These are phyloP conservation scores for Pammene fasciana DNA, from an alignment of 2,888 invertebrate genomes.

Conservation along the genomic window DNA sequence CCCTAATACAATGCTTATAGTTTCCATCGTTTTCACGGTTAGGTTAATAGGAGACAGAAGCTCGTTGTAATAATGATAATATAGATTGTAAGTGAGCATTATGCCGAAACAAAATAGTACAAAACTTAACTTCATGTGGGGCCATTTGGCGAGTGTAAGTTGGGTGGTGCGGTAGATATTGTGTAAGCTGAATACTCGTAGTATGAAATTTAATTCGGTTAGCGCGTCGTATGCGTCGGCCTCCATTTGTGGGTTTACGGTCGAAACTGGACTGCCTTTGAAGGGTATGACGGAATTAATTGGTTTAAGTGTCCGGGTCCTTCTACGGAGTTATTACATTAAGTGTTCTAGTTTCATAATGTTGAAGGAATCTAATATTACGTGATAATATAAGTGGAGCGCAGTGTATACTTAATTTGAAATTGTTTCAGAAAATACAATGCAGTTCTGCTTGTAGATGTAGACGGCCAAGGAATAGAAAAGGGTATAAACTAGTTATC, in stretches of 20 bases:
- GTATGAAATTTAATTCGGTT: conserved; percentile 2
- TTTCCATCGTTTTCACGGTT: conserved; percentile 20
- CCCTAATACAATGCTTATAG: conserved; percentile 22
- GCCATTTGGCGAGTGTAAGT: conserved; percentile 2
- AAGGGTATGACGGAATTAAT: conserved; percentile 11
- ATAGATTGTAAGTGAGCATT: conserved; percentile 11
- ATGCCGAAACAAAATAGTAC: conserved; percentile 20
- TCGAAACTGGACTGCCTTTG: background rate
- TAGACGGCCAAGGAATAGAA: no score
- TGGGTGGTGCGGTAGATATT: background rate
- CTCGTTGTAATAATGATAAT: conserved; percentile 17
- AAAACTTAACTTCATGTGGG: conserved; percentile 10
- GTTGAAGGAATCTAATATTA: conserved; percentile 4
- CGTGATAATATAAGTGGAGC: background rate
- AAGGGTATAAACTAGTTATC: no score
- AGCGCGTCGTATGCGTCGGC: conserved; percentile 12
- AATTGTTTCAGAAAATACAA: no score
- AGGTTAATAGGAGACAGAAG: background rate
- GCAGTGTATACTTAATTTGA: background rate
- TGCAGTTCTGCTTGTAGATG: no score
- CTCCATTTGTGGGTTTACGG: conserved; percentile 12
- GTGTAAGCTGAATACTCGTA: conserved; percentile 22
- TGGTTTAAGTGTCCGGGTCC: conserved; percentile 8
- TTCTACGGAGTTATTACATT: conserved; percentile 6
- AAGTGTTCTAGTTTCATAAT: conserved; percentile 11